A percentile compares a stretch with the other conserved stretches of the same genome.
phyloP scores from a whole-genome alignment of 2,888 invertebrate genomes.

The Drosophila mercatorum region DNA sequence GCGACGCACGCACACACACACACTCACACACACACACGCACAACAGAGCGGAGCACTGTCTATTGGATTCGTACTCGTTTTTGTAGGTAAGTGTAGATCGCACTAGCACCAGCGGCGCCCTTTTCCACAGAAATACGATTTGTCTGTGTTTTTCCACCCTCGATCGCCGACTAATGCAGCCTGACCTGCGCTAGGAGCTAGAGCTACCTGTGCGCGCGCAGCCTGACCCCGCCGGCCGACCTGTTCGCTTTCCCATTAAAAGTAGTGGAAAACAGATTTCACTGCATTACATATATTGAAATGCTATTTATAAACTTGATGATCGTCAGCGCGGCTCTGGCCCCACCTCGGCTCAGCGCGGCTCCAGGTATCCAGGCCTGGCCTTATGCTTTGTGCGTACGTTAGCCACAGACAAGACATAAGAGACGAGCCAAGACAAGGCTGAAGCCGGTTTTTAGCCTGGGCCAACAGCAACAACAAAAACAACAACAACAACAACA shows the following conservation, averaged over 20 bases:
- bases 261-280: constrained; percentile 54
- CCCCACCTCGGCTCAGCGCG: background rate
- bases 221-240: constrained; percentile 7
- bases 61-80: constrained; percentile 63
- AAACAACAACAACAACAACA: constrained; percentile 48
- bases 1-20: constrained; percentile 54
- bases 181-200: constrained; percentile 47
- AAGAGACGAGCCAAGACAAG: background rate
- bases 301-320: constrained; percentile 70
- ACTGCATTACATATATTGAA: constrained; percentile 66
- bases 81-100: constrained; percentile 51
- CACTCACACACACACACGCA: constrained; percentile 15
- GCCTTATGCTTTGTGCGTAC: constrained; percentile 56
- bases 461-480: constrained; percentile 25
- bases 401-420: constrained; percentile 48
- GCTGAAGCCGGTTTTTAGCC: constrained; percentile 53
- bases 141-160: constrained; percentile 58
- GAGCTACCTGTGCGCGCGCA: constrained; percentile 55
- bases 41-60: constrained; percentile 33
- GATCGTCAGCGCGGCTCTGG: constrained; percentile 25
- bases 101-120: constrained; percentile 29
- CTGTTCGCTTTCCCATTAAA: constrained; percentile 42
- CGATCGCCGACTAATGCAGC: constrained; percentile 51
- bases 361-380: constrained; percentile 28
- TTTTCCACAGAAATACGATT: constrained; percentile 45